Evolutionary conservation across 2,797 vertebrate species (phyloP).

Genomic region (Acanthiza pusilla): DNA sequence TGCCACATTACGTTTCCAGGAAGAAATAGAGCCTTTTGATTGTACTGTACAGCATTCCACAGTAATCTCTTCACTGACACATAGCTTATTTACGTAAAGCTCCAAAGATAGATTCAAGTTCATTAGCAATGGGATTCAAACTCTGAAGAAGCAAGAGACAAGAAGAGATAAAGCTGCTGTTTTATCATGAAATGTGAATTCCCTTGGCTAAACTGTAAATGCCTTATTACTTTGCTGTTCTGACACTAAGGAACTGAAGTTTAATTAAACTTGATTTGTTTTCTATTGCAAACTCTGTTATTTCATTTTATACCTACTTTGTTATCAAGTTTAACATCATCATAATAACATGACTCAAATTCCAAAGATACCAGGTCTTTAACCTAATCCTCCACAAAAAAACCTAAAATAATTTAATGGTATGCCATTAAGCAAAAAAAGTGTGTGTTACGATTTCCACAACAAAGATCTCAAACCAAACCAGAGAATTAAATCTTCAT

Average conservation of each 20-base stretch:
- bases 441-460: neutral
- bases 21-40: neutral
- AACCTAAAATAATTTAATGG: neutral
- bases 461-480: neutral
- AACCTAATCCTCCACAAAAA: neutral
- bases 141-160: neutral
- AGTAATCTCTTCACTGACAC: neutral
- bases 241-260: neutral
- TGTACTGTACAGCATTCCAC: neutral
- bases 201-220: neutral
- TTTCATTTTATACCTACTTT: neutral
- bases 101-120: neutral
- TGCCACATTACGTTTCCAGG: neutral
- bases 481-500: neutral
- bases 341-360: neutral
- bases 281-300: neutral
- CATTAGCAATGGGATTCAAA: neutral
- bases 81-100: neutral
- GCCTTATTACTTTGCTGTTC: neutral
- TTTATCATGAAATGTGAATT: constrained; percentile 15
- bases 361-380: neutral
- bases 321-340: neutral
- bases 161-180: neutral
- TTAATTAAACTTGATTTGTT: constrained; percentile 31
- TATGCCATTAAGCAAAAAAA: neutral